Base-by-base conservation (phyloP, 2,113 vertebrate species). In the Oophaga pumilio region DNA sequence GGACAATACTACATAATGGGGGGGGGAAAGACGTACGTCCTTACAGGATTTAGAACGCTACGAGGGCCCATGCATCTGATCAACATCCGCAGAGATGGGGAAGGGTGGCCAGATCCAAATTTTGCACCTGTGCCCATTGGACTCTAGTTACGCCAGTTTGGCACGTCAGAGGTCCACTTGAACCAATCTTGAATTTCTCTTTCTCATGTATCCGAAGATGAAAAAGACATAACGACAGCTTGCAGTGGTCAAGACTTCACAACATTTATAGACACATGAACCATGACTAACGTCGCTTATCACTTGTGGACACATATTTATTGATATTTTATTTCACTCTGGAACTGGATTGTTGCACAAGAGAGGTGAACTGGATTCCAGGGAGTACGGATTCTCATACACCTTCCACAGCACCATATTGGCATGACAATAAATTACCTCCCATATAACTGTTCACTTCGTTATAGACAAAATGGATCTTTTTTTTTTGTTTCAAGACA, bases 381-480 rank as follows among this genome's bases (percentile, higher is more conserved):
- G 90, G 90, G 91, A 91, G 88, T 53, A 14, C 24, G 22, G 91
- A 91, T 89, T 91, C 87, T 90, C 92, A 92, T 92, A 93, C 93
- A 90, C 85, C 89, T 89, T 92, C 86, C 92, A 94, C 91, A 93
- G 90, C 94, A 94, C 88, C 93, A 93, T 85, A 89, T 92, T 91
- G 87, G 89, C 66, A 89, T 92, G 91, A 95, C 93, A 93, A 90
- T 94, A 90, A 94, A 93, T 92, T 93, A 93, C 86, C 93, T 89
- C 92, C 91, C 91, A 91, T 93, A 93, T 91, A 89, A 92, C 93
- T 91, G 91, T 91, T 89, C 64, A 81, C 87, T 85, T 87, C 11
- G 90, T 94, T 93, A 91, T 95, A 94, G 96, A 95, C 94, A 95
- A 96, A 95, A 96, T 91, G 93, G 92, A 94, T 92, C 92, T 91